Evolutionary conservation across 2,113 vertebrate genomes (phyloP).

Genomic region (Otocyon megalotis): DNA sequence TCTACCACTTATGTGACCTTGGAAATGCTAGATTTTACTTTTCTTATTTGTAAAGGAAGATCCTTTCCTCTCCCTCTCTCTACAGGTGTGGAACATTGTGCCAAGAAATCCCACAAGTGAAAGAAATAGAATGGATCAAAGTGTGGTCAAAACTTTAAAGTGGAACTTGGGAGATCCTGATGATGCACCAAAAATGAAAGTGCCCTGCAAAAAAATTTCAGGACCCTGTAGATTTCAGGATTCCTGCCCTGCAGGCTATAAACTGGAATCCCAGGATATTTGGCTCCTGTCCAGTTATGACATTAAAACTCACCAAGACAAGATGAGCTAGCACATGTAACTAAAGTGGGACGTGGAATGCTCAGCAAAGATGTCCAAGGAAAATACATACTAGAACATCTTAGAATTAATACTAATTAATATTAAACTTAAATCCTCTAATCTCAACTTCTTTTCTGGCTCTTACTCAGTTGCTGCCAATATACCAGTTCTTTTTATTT

Average conservation of each 20-base stretch:
- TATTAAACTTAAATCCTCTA: not conserved
- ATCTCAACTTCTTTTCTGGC: not conserved
- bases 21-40: constrained; percentile 12
- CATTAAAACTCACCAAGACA: constrained; percentile 8
- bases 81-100: not conserved
- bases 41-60: constrained; percentile 16
- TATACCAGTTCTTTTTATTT: not conserved
- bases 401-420: not conserved
- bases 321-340: not conserved
- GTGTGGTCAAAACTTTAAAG: not conserved
- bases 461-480: not conserved
- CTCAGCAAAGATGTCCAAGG: not conserved
- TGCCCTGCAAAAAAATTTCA: not conserved
- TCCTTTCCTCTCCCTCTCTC: not conserved
- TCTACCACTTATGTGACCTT: not conserved
- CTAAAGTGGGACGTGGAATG: not conserved
- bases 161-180: constrained; percentile 13
- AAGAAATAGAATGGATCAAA: not conserved
- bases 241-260: not conserved
- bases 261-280: not conserved
- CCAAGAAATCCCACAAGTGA: constrained; percentile 26
- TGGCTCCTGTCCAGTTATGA: not conserved
- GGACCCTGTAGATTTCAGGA: too few relatives aligned
- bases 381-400: not conserved
- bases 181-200: not conserved